Evolutionary conservation across 1,140 invertebrate genomes (phyloP).

Genomic region (Aplysia californica): DNA sequence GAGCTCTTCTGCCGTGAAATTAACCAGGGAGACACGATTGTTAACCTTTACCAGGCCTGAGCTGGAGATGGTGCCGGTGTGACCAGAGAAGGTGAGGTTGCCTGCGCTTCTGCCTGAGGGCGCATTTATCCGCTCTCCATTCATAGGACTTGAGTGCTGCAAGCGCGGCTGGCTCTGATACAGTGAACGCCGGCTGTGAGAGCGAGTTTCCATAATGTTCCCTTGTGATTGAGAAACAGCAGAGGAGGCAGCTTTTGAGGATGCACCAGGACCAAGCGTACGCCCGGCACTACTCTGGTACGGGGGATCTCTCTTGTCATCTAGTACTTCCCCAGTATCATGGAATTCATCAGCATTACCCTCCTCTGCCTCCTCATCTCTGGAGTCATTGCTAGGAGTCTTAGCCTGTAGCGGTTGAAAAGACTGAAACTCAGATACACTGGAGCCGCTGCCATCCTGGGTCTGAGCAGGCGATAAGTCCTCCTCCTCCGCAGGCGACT

Average conservation of each 20-base stretch:
- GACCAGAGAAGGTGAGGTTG: background rate
- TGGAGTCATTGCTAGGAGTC: background rate
- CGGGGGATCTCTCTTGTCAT: slow-evolving; percentile 31
- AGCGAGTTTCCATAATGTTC: slow-evolving; percentile 1
- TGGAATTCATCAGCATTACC: slow-evolving; percentile 1
- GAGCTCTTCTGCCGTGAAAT: slow-evolving; percentile 50
- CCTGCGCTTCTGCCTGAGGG: background rate
- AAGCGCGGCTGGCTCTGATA: background rate
- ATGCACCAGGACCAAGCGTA: background rate
- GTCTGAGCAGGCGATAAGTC: background rate
- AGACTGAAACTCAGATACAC: background rate
- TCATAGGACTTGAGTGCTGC: background rate
- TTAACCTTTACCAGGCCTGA: slow-evolving; percentile 21
- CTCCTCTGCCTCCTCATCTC: background rate
- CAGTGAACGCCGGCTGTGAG: background rate
- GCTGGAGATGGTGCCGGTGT: background rate
- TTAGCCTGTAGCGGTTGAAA: background rate
- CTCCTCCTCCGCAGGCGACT: slow-evolving; percentile 5
- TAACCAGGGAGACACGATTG: slow-evolving; percentile 43
- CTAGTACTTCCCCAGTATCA: background rate
- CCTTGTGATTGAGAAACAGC: background rate
- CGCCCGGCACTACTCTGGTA: background rate
- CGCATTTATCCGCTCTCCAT: slow-evolving; percentile 1
- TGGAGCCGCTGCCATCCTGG: background rate
- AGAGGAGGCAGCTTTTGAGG: background rate